Conservation (phyloP, 2,113 vertebrate genomes). For the Balaeniceps rex region DNA sequence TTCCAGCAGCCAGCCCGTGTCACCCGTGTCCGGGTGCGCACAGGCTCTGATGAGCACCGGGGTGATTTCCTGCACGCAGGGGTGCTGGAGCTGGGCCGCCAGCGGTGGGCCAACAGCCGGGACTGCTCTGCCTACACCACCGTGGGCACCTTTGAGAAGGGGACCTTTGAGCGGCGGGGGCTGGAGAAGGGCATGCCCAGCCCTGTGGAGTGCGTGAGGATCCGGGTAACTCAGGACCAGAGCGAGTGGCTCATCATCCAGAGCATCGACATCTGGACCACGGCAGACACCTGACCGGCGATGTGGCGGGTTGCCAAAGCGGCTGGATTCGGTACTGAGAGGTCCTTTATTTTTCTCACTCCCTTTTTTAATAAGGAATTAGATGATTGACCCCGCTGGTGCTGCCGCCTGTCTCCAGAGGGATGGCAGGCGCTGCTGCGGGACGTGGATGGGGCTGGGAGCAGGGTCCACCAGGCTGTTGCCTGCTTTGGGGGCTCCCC, state of each 20-base stretch:
- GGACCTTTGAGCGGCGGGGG: conserved; percentile 63
- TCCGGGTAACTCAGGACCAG: conserved; percentile 74
- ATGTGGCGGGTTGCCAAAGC: fast-evolving
- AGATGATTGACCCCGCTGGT: neutral
- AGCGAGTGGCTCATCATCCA: conserved; percentile 77
- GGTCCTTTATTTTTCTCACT: neutral
- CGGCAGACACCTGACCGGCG: neutral
- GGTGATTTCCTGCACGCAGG: conserved; percentile 64
- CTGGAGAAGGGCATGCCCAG: conserved; percentile 41
- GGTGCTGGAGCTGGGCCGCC: conserved; percentile 74
- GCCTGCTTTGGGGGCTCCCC: neutral
- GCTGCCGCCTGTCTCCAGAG: neutral
- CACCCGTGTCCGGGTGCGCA: conserved; percentile 67
- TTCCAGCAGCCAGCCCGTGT: conserved; percentile 64
- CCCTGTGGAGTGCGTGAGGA: conserved; percentile 72
- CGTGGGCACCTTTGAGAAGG: conserved; percentile 72
- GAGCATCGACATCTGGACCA: conserved; percentile 74
- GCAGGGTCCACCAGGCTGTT: neutral
- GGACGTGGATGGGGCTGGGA: neutral
- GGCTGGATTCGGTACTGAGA: neutral
- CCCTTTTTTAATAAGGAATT: neutral
- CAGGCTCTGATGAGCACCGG: conserved; percentile 40
- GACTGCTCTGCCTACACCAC: conserved; percentile 68
- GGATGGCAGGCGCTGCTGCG: neutral
- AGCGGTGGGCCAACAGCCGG: fast-evolving